phyloP scores from a whole-genome alignment of 2,888 invertebrate genomes.

The Eueremaeus valkanovi region DNA sequence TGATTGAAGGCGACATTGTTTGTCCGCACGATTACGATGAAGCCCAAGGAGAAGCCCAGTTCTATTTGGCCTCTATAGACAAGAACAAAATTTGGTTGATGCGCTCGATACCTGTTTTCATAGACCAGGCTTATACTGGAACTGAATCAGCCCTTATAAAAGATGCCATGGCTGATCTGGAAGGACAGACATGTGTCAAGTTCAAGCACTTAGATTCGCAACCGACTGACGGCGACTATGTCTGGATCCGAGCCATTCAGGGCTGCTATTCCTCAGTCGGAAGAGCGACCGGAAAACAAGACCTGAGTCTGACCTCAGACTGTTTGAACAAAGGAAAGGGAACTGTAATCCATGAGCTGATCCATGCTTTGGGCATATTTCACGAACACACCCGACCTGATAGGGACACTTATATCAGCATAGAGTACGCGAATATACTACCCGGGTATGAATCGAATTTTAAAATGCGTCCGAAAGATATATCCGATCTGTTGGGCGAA shows the following conservation, averaged over 20 bases:
- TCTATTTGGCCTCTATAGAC: neutral
- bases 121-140: neutral
- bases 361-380: constrained; percentile 40
- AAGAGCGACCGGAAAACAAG: constrained; percentile 31
- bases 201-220: neutral
- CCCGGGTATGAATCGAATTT: neutral
- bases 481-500: constrained; percentile 6
- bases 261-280: constrained; percentile 42
- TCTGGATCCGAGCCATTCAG: neutral
- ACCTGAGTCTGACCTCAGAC: constrained; percentile 27
- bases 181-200: constrained; percentile 10
- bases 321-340: constrained; percentile 32
- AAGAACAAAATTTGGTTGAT: constrained; percentile 10
- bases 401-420: constrained; percentile 38
- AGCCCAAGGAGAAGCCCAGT: neutral
- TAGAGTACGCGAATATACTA: constrained; percentile 37
- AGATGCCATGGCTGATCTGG: neutral
- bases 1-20: constrained; percentile 2
- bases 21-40: neutral
- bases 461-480: neutral
- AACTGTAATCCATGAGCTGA: constrained; percentile 39
- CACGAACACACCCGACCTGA: constrained; percentile 43
- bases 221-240: neutral
- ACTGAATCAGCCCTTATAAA: neutral
- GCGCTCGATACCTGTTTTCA: neutral